Conservation (phyloP, 1,140 invertebrate species). For the Drosophila quadrilineata region DNA sequence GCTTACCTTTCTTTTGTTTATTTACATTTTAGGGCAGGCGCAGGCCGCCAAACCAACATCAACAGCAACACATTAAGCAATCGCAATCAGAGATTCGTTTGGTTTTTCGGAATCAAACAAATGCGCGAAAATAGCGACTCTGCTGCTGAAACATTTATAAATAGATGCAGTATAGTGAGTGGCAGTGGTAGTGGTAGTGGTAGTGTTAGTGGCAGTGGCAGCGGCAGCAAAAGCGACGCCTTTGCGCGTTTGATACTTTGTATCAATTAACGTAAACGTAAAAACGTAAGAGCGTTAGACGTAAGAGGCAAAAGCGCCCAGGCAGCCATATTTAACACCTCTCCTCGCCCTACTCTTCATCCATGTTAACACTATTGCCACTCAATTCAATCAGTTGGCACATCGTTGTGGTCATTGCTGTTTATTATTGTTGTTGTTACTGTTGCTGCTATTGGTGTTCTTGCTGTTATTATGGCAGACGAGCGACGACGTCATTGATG, state of each 20-base stretch:
- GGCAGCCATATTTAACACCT: background rate
- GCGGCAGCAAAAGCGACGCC: too few relatives aligned
- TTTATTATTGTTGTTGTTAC: slow-evolving; percentile 9
- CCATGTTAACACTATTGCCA: slow-evolving; percentile 11
- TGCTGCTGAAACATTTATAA: slow-evolving; percentile 53
- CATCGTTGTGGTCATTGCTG: slow-evolving; percentile 45
- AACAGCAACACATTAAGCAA: slow-evolving; percentile 53
- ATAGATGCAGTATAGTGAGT: too few relatives aligned
- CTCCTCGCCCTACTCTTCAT: background rate
- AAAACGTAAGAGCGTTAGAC: slow-evolving; percentile 32
- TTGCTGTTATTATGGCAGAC: slow-evolving; percentile 45
- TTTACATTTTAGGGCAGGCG: slow-evolving; percentile 72
- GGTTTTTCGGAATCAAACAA: slow-evolving; percentile 67
- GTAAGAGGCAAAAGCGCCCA: too few relatives aligned
- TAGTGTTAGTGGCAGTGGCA: too few relatives aligned
- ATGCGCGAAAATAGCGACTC: slow-evolving; percentile 67
- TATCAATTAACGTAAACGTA: slow-evolving; percentile 69
- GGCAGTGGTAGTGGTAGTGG: too few relatives aligned
- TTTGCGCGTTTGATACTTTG: slow-evolving; percentile 70
- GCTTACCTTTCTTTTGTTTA: slow-evolving; percentile 63
- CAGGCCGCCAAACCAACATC: slow-evolving; percentile 40
- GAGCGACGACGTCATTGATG: slow-evolving; percentile 65
- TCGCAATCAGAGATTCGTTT: slow-evolving; percentile 52
- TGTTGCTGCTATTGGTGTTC: slow-evolving; percentile 20
- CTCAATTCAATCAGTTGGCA: slow-evolving; percentile 62